A percentile compares a stretch with the other conserved stretches of the same genome.
phyloP scores from a whole-genome alignment of 2,113 vertebrate genomes.

The Choloepus hoffmanni region DNA sequence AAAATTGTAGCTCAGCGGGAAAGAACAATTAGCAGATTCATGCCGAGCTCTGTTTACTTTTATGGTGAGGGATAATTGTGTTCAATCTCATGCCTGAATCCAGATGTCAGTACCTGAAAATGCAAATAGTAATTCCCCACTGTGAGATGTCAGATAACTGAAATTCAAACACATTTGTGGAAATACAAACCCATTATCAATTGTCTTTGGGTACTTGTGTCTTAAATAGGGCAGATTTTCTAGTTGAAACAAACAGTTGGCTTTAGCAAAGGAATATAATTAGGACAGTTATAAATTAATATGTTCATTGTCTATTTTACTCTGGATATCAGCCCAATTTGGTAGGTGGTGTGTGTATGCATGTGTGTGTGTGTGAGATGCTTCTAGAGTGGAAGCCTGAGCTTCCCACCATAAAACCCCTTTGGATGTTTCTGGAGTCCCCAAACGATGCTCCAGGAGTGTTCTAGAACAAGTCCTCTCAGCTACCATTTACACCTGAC shows the following conservation, averaged over 20 bases:
- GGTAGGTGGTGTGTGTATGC: neutral
- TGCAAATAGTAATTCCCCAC: slow-evolving; percentile 73
- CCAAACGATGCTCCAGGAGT: neutral
- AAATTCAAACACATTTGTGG: slow-evolving; percentile 67
- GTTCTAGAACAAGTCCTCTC: slow-evolving; percentile 19
- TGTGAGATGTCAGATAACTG: slow-evolving; percentile 60
- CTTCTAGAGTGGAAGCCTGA: slow-evolving; percentile 6
- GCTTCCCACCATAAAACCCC: neutral
- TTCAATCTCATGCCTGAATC: slow-evolving; percentile 73
- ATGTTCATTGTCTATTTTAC: slow-evolving; percentile 26
- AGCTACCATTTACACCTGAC: neutral
- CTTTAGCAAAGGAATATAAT: slow-evolving; percentile 55
- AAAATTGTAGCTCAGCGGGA: slow-evolving; percentile 72
- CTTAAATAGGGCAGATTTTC: slow-evolving; percentile 61
- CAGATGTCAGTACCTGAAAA: slow-evolving; percentile 78
- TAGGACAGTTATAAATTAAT: slow-evolving; percentile 62
- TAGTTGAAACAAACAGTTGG: slow-evolving; percentile 57
- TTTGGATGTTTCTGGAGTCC: neutral
- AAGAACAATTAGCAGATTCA: slow-evolving; percentile 74
- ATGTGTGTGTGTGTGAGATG: neutral
- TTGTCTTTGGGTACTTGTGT: slow-evolving; percentile 49
- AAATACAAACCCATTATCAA: slow-evolving; percentile 73
- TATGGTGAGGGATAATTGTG: slow-evolving; percentile 77
- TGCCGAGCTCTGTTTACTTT: slow-evolving; percentile 74
- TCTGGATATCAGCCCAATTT: slow-evolving; percentile 38